Evolutionary conservation across 2,797 vertebrate species (phyloP).

Genomic region (Falco peregrinus): DNA sequence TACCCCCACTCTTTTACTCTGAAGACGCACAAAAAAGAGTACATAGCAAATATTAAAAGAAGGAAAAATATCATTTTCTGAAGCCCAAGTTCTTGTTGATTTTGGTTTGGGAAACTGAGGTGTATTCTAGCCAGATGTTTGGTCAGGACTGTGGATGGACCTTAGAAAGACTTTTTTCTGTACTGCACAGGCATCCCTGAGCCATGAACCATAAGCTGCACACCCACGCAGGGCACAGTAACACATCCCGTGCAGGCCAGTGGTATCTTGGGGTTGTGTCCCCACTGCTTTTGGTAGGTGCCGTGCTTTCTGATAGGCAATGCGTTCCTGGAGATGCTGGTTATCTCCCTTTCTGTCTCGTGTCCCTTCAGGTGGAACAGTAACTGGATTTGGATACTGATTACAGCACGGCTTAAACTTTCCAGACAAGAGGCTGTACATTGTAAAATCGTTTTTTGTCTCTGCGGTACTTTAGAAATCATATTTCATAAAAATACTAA

Average conservation of each 20-base stretch:
- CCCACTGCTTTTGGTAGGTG: too few species aligned
- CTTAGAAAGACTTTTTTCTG: background rate
- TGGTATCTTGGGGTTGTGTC: background rate
- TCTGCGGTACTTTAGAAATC: background rate
- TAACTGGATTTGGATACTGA: background rate
- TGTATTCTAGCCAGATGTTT: background rate
- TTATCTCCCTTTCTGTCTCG: background rate
- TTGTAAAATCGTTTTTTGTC: background rate
- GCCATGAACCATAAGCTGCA: background rate
- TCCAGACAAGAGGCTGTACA: background rate
- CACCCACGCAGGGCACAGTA: background rate
- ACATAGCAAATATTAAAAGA: background rate
- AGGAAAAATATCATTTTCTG: background rate
- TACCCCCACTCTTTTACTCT: background rate
- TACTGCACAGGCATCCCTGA: background rate
- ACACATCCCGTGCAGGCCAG: too few species aligned
- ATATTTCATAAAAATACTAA: background rate
- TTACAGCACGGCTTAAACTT: background rate
- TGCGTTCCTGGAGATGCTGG: fast-evolving
- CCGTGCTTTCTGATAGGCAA: fast-evolving
- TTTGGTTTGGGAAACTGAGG: background rate
- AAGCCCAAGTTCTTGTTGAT: background rate
- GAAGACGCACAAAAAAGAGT: background rate
- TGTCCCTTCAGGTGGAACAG: background rate
- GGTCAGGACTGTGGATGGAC: background rate